Evolutionary conservation across 2,888 invertebrate genomes (phyloP).

Genomic region (Cantharis nigra): DNA sequence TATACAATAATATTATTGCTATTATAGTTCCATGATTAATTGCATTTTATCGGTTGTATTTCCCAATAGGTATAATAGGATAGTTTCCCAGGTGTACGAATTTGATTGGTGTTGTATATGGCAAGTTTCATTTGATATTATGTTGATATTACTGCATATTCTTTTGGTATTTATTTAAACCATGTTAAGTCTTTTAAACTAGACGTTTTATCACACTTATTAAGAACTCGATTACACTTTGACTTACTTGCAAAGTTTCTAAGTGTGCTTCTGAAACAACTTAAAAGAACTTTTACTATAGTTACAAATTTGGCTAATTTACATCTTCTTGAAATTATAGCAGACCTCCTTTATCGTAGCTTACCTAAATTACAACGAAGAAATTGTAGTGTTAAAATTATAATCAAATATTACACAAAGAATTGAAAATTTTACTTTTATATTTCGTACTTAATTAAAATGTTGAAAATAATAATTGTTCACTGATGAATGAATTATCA

Average conservation of each 20-base stretch:
- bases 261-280: background rate
- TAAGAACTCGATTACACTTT: conserved; percentile 2
- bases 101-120: background rate
- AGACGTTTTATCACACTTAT: background rate
- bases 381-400: background rate
- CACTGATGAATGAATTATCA: background rate
- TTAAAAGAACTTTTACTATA: background rate
- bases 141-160: background rate
- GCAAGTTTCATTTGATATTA: background rate
- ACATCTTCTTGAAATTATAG: background rate
- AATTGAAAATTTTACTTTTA: background rate
- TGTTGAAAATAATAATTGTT: background rate
- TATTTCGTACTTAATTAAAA: background rate
- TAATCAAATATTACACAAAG: background rate
- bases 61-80: background rate
- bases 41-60: background rate
- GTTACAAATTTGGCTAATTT: background rate
- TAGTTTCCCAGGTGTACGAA: background rate
- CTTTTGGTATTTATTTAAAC: background rate
- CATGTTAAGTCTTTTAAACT: background rate
- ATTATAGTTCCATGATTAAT: background rate
- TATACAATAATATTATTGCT: background rate
- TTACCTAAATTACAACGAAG: background rate
- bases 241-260: conserved; percentile 1
- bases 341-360: background rate